Percentiles rank a stretch among this genome's conserved stretches.
phyloP scores from a whole-genome alignment of 2,113 vertebrate genomes.

The Otus sunia region DNA sequence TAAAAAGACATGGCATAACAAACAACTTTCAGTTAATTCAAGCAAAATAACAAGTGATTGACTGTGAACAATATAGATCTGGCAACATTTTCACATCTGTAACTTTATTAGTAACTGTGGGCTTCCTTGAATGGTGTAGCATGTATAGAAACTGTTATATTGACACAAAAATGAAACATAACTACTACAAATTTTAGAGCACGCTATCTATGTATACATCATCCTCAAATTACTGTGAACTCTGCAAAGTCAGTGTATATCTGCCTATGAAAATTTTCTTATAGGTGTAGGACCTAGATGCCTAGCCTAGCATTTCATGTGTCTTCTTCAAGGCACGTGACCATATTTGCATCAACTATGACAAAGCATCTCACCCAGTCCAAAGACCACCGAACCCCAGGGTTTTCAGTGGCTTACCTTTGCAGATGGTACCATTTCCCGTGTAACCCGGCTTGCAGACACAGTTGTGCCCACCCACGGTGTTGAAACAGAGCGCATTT shows the following conservation, averaged over 20 bases:
- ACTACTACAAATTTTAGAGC: neutral
- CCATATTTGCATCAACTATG: neutral
- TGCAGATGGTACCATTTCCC: constrained; percentile 92
- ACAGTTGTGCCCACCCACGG: constrained; percentile 95
- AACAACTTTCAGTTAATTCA: neutral
- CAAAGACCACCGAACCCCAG: accelerated
- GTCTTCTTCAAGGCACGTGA: neutral
- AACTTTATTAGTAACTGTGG: neutral
- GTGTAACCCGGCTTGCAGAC: constrained; percentile 95
- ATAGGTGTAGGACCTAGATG: neutral
- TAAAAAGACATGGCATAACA: neutral
- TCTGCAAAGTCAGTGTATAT: neutral
- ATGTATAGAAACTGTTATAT: neutral
- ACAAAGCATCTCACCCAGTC: neutral
- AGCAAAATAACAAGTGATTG: neutral
- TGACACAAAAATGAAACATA: neutral
- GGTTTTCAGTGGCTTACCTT: constrained; percentile 78
- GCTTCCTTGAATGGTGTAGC: neutral
- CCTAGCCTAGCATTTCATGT: neutral
- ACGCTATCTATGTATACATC: neutral
- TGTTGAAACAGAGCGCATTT: constrained; percentile 96
- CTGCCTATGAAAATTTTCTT: neutral
- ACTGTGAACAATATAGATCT: neutral
- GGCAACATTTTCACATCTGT: neutral
- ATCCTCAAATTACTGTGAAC: neutral